Evolutionary conservation across 64 coral and sea anemone species (phyloP), one percentile per base, ranked within the genome.

Genomic region (Stichodactyla helianthus): DNA sequence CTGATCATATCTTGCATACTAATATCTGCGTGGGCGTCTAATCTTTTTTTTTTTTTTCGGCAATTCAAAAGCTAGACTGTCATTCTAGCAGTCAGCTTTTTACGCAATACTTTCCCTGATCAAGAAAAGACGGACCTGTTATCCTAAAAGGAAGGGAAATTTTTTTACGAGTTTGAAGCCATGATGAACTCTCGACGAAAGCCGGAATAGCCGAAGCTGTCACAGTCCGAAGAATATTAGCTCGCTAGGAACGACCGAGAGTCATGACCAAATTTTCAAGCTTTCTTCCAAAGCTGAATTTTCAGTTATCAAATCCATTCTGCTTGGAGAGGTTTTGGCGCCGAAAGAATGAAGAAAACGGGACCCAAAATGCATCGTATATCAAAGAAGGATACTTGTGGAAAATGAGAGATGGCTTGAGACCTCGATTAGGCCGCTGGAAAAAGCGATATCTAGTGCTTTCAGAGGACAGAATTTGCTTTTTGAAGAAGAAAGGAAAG

Each of bases 301-400:
- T 81, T 81, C 35, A 20, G 27, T 81, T 81, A 54, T 81, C 78
- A 8, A 81, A 81, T 44, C 50, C 78, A 51, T 51, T 54, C 26
- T 20, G 35, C 20, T 28, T 81, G 26, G 50, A 6, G 15, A 44
- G 68, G 6, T 74, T 74, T 23, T 74, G 68, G 68, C 5, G 25
- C 7, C 6, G 25, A 28, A 35, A 81, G 78, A 81, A 81, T 1
- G 78, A 81, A 52, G 78, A 81, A 7, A 52, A 20, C 50, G 52
- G 18, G 7, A 6, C 3, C 16, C 52, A 51, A 15, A 52, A 10
- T 52, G 78, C 15, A 16, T 51, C 78, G 6, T 54, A 81, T 31
- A 84, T 84, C 59, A 84, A 84, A 17, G 83, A 84, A 63, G 83
- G 83, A 2, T 84, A 84, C 51, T 35, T 84, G 83, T 84, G 83